These are phyloP conservation scores for Monochamus alternatus DNA, from an alignment of 2,888 invertebrate species.

Conservation along the genomic window DNA sequence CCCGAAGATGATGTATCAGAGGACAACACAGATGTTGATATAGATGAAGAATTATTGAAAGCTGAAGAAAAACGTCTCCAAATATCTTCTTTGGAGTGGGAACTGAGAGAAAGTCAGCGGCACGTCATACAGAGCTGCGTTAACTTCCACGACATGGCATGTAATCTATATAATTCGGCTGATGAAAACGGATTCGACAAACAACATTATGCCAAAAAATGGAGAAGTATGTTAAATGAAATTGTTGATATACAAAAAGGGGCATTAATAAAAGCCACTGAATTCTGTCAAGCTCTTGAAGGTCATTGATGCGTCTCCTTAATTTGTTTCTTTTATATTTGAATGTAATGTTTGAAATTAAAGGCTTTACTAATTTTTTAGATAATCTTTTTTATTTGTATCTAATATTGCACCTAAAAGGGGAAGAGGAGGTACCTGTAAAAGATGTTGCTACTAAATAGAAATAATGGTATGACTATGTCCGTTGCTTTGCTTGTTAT, in stretches of 20 bases:
- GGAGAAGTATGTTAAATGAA: constrained; percentile 65
- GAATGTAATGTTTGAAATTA: constrained; percentile 36
- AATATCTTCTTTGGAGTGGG: constrained; percentile 59
- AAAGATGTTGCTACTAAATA: no score
- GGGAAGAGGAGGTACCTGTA: no score
- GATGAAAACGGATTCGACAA: constrained; percentile 95
- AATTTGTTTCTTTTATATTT: constrained; percentile 33
- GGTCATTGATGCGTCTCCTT: constrained; percentile 41
- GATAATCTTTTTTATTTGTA: not conserved
- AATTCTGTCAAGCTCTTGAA: constrained; percentile 63
- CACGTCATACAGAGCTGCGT: constrained; percentile 82
- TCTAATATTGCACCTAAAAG: no score
- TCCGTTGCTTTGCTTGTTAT: no score
- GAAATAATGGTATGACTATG: no score
- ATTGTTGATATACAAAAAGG: constrained; percentile 66
- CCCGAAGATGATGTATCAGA: constrained; percentile 52
- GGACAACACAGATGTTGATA: constrained; percentile 49
- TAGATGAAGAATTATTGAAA: constrained; percentile 54
- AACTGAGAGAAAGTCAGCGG: constrained; percentile 91
- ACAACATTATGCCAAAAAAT: constrained; percentile 69
- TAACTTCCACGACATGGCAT: constrained; percentile 82
- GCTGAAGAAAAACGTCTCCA: constrained; percentile 56
- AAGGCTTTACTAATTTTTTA: constrained; percentile 29
- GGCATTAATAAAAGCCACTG: constrained; percentile 64
- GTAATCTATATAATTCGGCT: constrained; percentile 84